Evolutionary conservation across 1,140 invertebrate genomes (phyloP).

Genomic region (Armadillidium nasatum): DNA sequence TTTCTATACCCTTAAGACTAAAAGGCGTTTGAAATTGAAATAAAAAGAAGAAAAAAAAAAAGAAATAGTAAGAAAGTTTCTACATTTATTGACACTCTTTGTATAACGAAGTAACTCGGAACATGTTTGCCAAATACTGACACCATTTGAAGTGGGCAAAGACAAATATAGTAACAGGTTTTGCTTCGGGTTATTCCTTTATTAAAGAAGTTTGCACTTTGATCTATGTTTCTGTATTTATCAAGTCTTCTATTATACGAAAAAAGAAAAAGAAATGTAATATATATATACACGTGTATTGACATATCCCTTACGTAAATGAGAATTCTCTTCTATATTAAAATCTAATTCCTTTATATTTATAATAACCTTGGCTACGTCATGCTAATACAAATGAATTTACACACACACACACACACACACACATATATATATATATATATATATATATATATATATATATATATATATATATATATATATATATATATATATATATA

Average conservation of each 20-base stretch:
- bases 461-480: too few relatives aligned
- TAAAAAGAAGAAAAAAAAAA: not conserved
- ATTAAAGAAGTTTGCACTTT: slow-evolving; percentile 9
- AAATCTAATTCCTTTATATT: too few relatives aligned
- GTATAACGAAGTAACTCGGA: not conserved
- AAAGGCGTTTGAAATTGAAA: not conserved
- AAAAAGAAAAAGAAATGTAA: not conserved
- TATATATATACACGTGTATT: too few relatives aligned
- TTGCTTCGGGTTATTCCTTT: not conserved
- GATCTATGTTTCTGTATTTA: not conserved
- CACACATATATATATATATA: too few relatives aligned
- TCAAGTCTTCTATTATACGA: not conserved
- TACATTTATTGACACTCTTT: not conserved
- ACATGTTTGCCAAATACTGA: slow-evolving; percentile 7
- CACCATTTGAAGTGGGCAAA: slow-evolving; percentile 9
- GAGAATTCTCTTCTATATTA: too few relatives aligned
- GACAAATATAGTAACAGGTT: not conserved
- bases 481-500: too few relatives aligned
- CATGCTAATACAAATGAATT: too few relatives aligned
- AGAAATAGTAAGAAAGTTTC: not conserved
- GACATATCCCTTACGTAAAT: too few relatives aligned
- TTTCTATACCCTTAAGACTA: too few relatives aligned
- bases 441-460: too few relatives aligned
- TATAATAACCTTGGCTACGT: too few relatives aligned
- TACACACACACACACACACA: too few relatives aligned